Base-by-base conservation (phyloP, 2,797 vertebrate species). In the Margarornis squamiger region DNA sequence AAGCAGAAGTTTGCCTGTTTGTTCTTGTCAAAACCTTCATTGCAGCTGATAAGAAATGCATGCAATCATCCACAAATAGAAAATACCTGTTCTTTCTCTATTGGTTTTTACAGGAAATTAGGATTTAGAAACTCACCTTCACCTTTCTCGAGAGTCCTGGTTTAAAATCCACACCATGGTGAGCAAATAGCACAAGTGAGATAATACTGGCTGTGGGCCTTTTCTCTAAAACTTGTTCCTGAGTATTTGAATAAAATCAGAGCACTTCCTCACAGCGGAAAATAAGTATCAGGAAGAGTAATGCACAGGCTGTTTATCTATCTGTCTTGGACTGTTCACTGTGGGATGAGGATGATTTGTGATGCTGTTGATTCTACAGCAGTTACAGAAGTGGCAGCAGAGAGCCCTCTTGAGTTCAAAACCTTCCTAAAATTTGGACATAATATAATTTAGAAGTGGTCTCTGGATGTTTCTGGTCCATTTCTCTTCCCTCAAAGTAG, bases 221-320 rank as follows among this genome's bases (percentile, higher is more conserved):
- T 71, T 86, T 67, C 68, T 74, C 32, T 74, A 21, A 86, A 61
- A 66, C 5, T 8, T 41, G 5, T 27, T 87, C 43, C 41, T 67
- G 36, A 76, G 27, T 55, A 75, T 76, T 41, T 63, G 71, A 85
- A 76, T 71, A 39, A 92, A 86, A 86, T 83, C 76, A 54, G 65
- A 62, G 51, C 51, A 59, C 49, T 86, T 80, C 43, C 15, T 92
- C 73, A 26, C 36, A 30, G 43, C 46, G 49, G 17, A 88, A 74
- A 68, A 34, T 26, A 27, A 10, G 20, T 77, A 34, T 63, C 61
- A 59, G 71, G 68, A 74, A 85, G 48, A 94, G 26, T 83, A 82
- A 90, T 48, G 68, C 23, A 27, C 13, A 24, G 46, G 30, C 43
- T 82, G 30, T 84, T 78, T 78, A 66, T 92, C 68, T 89, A 16